These are phyloP conservation scores for Aphodius granarius DNA, from an alignment of 2,888 invertebrate species.

Conservation along the genomic window DNA sequence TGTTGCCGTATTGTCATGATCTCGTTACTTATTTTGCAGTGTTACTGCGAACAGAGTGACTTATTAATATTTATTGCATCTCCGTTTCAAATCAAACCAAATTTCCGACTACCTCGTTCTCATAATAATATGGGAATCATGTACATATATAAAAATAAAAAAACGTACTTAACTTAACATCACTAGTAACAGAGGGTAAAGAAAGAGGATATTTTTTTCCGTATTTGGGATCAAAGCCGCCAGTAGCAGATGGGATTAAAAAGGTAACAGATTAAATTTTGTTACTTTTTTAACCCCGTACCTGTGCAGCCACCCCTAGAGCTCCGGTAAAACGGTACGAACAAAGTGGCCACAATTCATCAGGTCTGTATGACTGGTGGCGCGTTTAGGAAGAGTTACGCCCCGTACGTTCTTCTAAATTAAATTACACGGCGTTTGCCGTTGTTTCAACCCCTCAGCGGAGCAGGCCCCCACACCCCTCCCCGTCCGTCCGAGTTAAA, in stretches of 20 bases:
- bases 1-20: neutral
- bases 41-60: neutral
- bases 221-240: neutral
- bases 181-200: no score
- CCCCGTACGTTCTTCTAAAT: neutral
- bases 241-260: neutral
- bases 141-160: neutral
- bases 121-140: neutral
- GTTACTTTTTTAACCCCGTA: neutral
- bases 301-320: neutral
- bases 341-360: neutral
- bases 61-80: no score
- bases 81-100: no score
- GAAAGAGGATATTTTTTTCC: neutral
- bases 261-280: neutral
- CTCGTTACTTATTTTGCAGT: neutral
- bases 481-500: conserved; percentile 4
- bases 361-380: neutral
- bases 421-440: neutral
- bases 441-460: neutral
- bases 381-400: neutral
- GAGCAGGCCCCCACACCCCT: neutral
- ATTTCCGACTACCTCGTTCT: neutral
- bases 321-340: neutral
- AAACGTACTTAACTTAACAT: no score